phyloP scores from a whole-genome alignment of 2,888 invertebrate genomes.

The Heliothis peltigera region DNA sequence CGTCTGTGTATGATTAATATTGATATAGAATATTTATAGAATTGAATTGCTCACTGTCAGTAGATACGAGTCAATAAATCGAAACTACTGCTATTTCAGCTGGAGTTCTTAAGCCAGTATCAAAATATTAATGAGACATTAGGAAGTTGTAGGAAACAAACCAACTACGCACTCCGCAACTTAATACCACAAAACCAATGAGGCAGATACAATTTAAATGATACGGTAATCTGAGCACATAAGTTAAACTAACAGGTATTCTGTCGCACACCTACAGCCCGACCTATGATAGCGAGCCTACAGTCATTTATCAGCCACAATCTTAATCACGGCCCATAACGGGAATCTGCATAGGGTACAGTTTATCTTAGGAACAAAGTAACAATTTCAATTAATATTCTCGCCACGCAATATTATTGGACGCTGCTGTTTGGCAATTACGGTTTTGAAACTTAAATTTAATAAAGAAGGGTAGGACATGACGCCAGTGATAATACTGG shows the following conservation, averaged over 20 bases:
- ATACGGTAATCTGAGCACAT: conserved; percentile 55
- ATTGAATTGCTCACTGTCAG: neutral
- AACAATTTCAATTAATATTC: conserved; percentile 51
- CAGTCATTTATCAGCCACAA: conserved; percentile 50
- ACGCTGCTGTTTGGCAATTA: conserved; percentile 8
- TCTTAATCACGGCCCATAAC: conserved; percentile 51
- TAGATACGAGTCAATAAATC: neutral
- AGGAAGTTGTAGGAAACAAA: conserved; percentile 16
- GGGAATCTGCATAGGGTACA: conserved; percentile 52
- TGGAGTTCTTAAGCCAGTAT: neutral
- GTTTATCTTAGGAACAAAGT: conserved; percentile 46
- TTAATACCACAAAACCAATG: conserved; percentile 44
- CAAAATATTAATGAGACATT: neutral
- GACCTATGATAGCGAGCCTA: conserved; percentile 48
- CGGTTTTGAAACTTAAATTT: neutral
- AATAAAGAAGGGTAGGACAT: neutral
- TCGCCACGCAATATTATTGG: conserved; percentile 16
- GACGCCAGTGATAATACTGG: neutral
- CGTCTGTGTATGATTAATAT: conserved; percentile 10
- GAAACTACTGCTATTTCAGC: neutral
- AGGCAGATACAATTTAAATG: conserved; percentile 51
- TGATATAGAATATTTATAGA: conserved; percentile 13
- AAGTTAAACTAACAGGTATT: conserved; percentile 54
- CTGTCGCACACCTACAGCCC: conserved; percentile 49
- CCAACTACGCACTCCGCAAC: conserved; percentile 21